Conservation (phyloP, 2,113 vertebrate genomes). For the Sitta europaea region DNA sequence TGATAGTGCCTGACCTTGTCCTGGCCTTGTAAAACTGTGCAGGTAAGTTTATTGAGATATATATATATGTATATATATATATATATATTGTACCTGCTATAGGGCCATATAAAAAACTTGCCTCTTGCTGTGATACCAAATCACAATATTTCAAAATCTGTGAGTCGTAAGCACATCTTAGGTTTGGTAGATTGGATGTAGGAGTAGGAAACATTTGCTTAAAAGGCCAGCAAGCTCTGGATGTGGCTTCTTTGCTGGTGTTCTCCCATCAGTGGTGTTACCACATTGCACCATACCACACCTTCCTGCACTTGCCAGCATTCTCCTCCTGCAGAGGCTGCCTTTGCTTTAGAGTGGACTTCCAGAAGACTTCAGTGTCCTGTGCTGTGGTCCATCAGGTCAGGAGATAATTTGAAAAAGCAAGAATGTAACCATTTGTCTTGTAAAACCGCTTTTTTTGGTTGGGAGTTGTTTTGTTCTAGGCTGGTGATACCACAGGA, state of each 20-base stretch:
- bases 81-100: too few species aligned
- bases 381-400: not conserved
- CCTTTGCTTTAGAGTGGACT: not conserved
- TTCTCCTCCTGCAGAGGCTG: not conserved
- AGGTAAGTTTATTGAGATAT: not conserved
- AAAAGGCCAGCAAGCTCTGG: not conserved
- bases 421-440: not conserved
- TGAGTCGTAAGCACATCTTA: not conserved
- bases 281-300: fast-evolving
- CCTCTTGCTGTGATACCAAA: not conserved
- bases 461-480: not conserved
- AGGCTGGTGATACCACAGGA: not conserved
- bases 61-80: too few species aligned
- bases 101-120: not conserved
- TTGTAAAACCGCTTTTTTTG: not conserved
- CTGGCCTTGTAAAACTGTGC: not conserved
- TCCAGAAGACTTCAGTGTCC: not conserved
- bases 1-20: not conserved
- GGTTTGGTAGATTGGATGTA: not conserved
- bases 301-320: not conserved
- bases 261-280: not conserved
- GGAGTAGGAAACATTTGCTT: not conserved
- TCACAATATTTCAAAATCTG: not conserved
- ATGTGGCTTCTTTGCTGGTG: not conserved
- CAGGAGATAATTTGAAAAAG: not conserved